These are phyloP conservation scores for Larimichthys crocea DNA, from an alignment of 2,113 vertebrate genomes.

Conservation along the genomic window DNA sequence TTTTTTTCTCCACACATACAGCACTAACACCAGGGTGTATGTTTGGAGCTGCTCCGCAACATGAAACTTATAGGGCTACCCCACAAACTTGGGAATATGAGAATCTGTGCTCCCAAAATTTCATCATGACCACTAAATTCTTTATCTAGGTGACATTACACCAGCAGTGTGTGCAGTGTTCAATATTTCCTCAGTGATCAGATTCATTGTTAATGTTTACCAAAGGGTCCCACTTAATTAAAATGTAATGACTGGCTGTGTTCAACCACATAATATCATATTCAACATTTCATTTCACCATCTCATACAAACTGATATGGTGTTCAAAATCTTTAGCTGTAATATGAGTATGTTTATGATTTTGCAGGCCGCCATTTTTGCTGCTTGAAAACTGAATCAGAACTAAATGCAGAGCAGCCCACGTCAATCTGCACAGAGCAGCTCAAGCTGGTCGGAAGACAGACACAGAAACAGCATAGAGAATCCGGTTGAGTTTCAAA, in stretches of 20 bases:
- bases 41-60: constrained; percentile 8
- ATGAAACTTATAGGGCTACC: not conserved
- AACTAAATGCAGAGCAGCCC: too few relatives aligned
- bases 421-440: too few relatives aligned
- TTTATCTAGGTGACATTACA: not conserved
- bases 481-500: too few relatives aligned
- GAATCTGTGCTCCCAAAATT: not conserved
- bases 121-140: not conserved
- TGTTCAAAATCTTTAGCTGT: not conserved
- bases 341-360: too few relatives aligned
- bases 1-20: not conserved
- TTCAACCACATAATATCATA: not conserved
- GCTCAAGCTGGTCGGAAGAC: too few relatives aligned
- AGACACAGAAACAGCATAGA: too few relatives aligned
- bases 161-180: not conserved
- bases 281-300: not conserved
- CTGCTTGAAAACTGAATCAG: too few relatives aligned
- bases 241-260: not conserved
- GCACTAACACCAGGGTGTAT: not conserved
- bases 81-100: not conserved
- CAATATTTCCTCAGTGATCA: not conserved
- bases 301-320: too few relatives aligned
- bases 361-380: too few relatives aligned
- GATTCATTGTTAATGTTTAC: not conserved
- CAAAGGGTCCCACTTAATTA: not conserved